Base-by-base conservation (phyloP, 2,888 invertebrate species). In the Drosophila recens region DNA sequence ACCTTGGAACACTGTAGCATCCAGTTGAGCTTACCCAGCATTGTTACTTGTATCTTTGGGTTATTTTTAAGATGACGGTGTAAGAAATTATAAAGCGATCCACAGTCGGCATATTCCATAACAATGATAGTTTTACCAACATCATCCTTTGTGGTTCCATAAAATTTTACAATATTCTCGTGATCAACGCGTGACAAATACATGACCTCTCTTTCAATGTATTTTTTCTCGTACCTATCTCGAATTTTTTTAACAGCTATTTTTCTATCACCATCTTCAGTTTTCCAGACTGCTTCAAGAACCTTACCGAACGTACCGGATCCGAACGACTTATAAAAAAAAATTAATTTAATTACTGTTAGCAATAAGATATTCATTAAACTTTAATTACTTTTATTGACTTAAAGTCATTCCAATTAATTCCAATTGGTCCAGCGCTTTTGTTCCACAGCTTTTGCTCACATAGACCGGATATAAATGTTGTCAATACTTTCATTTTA, bases 1-100 rank as follows among this genome's bases (percentile, higher is more conserved):
- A 65, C 66, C 53, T 68, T 53, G 8, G 68, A 58, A 20, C 65
- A 46, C 40, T 68, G 68, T 4, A 34, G 46, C 65, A 68, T 65
- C 65, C 65, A 68, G 15, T 68, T 38, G 15, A 68, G 40, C 0
- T 30, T 56, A 9, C 8, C 49, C 20, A 4, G 11, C 13, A 27
- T 13, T 13, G 23, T 33, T 5, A 64, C 5, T 2, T 27, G 4
- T 20, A n/a, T 27, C 11, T 23, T 4, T 10, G 3, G 10, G 30
- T 13, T 8, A n/a, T 51, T 13, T 15, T 13, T 11, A 30, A 2
- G 8, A 0, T 6, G 5, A 30, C 9, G 13, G 15, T 68, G 38
- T 13, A 68, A 11, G 13, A 40, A 68, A 11, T 48, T 13, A 23
- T 58, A 0, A 11, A 65, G 65, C 3, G 52, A 27, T 27, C 68